A percentile compares a stretch with the other conserved stretches of the same genome.
phyloP scores from a whole-genome alignment of 2,797 vertebrate species.

The Falco berigora region DNA sequence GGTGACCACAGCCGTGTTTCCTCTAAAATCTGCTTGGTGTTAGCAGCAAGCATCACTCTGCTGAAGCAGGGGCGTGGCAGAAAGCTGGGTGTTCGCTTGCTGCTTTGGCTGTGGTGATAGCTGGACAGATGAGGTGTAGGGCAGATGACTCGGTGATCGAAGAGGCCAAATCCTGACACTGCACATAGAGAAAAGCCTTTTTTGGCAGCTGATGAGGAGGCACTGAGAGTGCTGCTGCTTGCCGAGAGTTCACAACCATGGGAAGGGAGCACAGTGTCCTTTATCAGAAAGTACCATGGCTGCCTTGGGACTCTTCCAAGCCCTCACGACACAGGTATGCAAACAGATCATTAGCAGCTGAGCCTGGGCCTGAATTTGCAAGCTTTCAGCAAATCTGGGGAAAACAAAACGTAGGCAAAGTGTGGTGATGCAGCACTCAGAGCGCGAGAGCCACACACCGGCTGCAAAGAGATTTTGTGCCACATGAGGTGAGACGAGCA shows the following conservation, averaged over 20 bases:
- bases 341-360: background rate
- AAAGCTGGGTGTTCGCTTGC: background rate
- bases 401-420: background rate
- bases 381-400: background rate
- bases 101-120: background rate
- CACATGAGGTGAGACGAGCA: background rate
- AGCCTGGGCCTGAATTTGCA: background rate
- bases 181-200: background rate
- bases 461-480: background rate
- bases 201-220: background rate
- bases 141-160: background rate
- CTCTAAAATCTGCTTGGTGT: background rate
- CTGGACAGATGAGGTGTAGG: background rate
- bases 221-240: background rate
- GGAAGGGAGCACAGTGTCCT: background rate
- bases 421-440: background rate
- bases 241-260: background rate
- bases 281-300: background rate
- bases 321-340: background rate
- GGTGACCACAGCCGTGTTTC: background rate
- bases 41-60: background rate
- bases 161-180: background rate
- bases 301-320: background rate
- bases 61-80: background rate
- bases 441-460: accelerated